These are phyloP conservation scores for Discoglossus pictus DNA, from an alignment of 2,797 vertebrate genomes.

Conservation along the genomic window DNA sequence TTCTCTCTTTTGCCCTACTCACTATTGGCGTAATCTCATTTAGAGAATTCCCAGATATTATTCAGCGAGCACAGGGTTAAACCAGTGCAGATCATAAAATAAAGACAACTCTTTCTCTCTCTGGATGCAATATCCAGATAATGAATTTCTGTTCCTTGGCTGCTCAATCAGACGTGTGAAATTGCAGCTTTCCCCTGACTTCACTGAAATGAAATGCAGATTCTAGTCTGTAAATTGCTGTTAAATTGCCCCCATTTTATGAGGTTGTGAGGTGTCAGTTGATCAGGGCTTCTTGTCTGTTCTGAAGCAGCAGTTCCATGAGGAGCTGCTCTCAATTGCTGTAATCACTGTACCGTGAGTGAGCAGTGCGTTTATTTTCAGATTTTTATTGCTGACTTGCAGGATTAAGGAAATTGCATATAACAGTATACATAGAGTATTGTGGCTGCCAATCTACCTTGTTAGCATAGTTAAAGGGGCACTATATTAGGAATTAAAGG, in stretches of 20 bases:
- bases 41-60: too few relatives aligned
- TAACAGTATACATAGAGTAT: background rate
- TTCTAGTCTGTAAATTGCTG: constrained; percentile 12
- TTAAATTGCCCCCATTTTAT: constrained; percentile 26
- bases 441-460: background rate
- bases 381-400: constrained; percentile 18
- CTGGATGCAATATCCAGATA: background rate
- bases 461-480: background rate
- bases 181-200: background rate
- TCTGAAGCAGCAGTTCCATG: background rate
- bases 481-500: too few relatives aligned
- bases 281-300: background rate
- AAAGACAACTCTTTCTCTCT: background rate
- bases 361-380: background rate
- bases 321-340: background rate
- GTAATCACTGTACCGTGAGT: constrained; percentile 11
- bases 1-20: too few relatives aligned
- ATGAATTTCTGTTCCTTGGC: constrained; percentile 4
- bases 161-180: constrained; percentile 4
- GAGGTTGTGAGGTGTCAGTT: constrained; percentile 13
- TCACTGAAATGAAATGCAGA: constrained; percentile 5
- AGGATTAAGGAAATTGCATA: background rate
- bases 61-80: too few relatives aligned
- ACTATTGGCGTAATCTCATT: too few relatives aligned
- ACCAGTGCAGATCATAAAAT: background rate